Evolutionary conservation across 2,797 vertebrate species (phyloP).

Genomic region (Rhynchonycteris naso): DNA sequence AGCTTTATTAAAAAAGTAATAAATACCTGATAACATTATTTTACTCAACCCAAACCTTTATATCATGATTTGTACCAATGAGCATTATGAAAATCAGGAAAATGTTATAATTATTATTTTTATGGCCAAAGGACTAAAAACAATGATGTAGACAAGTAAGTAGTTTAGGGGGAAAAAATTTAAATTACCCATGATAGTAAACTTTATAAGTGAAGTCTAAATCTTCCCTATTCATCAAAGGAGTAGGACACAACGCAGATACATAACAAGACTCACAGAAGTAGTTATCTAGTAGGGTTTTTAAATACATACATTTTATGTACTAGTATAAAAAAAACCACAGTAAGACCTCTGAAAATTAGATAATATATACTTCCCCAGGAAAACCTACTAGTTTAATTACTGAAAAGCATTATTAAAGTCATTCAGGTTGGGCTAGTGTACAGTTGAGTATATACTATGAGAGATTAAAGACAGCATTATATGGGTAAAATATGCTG

Average conservation of each 20-base stretch:
- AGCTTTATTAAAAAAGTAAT: slow-evolving; percentile 11
- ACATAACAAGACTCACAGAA: not conserved
- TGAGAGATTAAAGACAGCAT: slow-evolving; percentile 19
- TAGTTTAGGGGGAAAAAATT: not conserved
- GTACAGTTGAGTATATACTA: not conserved
- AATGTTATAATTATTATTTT: not conserved
- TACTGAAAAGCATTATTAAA: slow-evolving; percentile 39
- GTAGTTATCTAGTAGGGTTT: not conserved
- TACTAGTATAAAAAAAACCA: not conserved
- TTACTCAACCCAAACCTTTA: not conserved
- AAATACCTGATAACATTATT: not conserved
- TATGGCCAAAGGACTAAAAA: not conserved
- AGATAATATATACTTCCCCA: not conserved
- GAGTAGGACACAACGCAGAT: not conserved
- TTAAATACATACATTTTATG: slow-evolving; percentile 12
- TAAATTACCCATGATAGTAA: not conserved
- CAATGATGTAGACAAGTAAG: not conserved
- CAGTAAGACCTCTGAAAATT: not conserved
- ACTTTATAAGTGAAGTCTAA: slow-evolving; percentile 17
- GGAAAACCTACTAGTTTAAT: slow-evolving; percentile 50
- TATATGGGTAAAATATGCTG: not conserved
- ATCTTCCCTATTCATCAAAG: not conserved
- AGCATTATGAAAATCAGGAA: slow-evolving; percentile 14
- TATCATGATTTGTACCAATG: not conserved
- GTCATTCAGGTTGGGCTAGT: not conserved